Base-by-base conservation (phyloP, 2,113 vertebrate species). In the Stegastes partitus region DNA sequence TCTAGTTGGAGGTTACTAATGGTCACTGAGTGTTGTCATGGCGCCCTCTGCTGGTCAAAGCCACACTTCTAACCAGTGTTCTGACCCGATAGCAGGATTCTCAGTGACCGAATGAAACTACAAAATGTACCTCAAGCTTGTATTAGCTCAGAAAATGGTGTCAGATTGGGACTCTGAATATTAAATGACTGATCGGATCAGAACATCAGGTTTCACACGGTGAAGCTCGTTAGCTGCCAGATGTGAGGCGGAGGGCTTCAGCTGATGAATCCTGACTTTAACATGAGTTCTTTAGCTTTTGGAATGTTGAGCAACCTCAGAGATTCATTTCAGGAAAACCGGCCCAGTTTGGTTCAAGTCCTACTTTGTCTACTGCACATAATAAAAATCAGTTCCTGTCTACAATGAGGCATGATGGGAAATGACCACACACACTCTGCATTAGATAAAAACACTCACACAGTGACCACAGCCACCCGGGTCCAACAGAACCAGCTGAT, bases 391-490 rank as follows among this genome's bases (percentile, higher is more conserved):
- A 23, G 19, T 65, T 86, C 39, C 45, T 45, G 59, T 84, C 26
- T 81, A 79, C 79, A 64, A 82, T 87, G 87, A 90, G 67, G 81
- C 79, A 83, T 91, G 80, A 82, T 77, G 77, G 78, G 88, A 86
- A 78, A 87, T 88, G 72, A 68, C 68, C 56, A 11, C 66, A 57
- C 68, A 66, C 44, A 51, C 34, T n/a, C 62, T 56, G 53, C 79
- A 62, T 72, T 54, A 22, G 16, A 68, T 56, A 59, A 59, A 77
- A 76, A 76, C 70, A 81, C 72, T 68, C 68, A 64, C 62, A 72
- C 3, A 57, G 42, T 10, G 57, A 39, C 34, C 45, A 16, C 80
- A 74, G 68, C 85, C 71, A 56, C 47, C 44, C 55, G 57, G 23
- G 49, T 72, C 79, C 62, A 31, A 58, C 50, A 3, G 31, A 54